Base-by-base conservation (phyloP, 2,888 invertebrate species). In the Corbicula japonica region DNA sequence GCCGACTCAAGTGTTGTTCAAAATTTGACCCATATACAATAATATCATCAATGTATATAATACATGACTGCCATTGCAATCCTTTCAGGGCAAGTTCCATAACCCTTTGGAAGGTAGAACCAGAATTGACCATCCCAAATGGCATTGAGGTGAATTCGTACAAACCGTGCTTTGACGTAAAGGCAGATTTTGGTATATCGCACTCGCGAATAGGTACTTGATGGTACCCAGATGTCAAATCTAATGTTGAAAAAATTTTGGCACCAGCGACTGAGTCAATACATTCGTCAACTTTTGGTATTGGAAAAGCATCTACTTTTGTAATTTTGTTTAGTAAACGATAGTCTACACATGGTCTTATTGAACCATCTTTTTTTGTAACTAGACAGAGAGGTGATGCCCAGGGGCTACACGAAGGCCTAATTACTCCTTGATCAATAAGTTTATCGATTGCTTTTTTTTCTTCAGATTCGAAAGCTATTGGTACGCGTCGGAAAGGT, bases 171-270 rank as follows among this genome's bases (percentile, higher is more conserved):
- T 73, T 79, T 15, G 75, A 75, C 12, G 69, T 60, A 70, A 86
- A 84, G 48, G 83, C 81, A 12, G 86, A 83, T 61, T 84, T 84
- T 18, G 69, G 75, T 15, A 79, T 75, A 44, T 80, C 80, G n/a
- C 54, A 30, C 3, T 65, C 23, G 28, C 60, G 41, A 1, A 85
- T 63, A 5, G 85, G 80, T 30, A 83, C 61, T 46, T 85, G 83
- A 34, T 76, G 74, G 58, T 80, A 85, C 1, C 80, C 74, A 3
- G 70, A 71, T 0, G 60, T 73, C 2, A 85, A 50, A 52, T 85
- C 76, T 35, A 76, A 48, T 3, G 80, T 80, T 6, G 58, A 58
- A 38, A 77, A 85, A 1, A 70, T 28, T 34, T 62, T 82, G 6
- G 78, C 41, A 12, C 78, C 84, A 8, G 35, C 54, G 6, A 84